Conservation (phyloP, 2,888 invertebrate genomes). For the Drosophila anomelani region DNA sequence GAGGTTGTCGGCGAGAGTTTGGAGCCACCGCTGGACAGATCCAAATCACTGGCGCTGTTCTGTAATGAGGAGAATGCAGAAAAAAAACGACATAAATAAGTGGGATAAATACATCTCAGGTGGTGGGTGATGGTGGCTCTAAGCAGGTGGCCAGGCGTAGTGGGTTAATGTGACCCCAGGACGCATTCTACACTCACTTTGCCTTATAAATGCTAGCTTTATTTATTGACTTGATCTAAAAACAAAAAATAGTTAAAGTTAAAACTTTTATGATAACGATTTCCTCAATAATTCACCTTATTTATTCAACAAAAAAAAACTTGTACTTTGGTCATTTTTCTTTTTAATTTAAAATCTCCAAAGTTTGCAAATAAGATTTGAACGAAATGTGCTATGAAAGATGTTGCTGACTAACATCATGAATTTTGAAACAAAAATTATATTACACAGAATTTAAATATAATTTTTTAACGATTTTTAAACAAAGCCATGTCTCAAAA, state of each 20-base stretch:
- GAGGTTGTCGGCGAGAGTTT: constrained; percentile 35
- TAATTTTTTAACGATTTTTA: not conserved
- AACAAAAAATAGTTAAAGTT: not conserved
- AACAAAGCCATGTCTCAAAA: not conserved
- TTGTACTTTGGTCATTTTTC: not conserved
- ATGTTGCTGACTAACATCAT: not conserved
- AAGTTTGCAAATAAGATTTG: not conserved
- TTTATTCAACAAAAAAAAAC: not conserved
- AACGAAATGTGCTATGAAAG: not conserved
- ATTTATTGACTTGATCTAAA: not conserved
- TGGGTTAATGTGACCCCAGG: constrained; percentile 7
- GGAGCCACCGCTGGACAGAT: constrained; percentile 49
- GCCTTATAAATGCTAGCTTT: not conserved
- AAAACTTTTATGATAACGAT: not conserved
- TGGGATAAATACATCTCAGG: not conserved
- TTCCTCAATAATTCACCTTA: too few species aligned
- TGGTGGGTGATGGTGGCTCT: not conserved
- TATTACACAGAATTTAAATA: constrained; percentile 1
- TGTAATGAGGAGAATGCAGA: constrained; percentile 47
- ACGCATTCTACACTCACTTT: not conserved
- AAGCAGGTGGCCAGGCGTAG: too few species aligned
- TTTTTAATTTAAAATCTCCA: not conserved
- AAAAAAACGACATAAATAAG: not conserved
- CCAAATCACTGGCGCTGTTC: constrained; percentile 80
- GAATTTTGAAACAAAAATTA: not conserved